Evolutionary conservation across 2,113 vertebrate species (phyloP).

Genomic region (Etheostoma spectabile): DNA sequence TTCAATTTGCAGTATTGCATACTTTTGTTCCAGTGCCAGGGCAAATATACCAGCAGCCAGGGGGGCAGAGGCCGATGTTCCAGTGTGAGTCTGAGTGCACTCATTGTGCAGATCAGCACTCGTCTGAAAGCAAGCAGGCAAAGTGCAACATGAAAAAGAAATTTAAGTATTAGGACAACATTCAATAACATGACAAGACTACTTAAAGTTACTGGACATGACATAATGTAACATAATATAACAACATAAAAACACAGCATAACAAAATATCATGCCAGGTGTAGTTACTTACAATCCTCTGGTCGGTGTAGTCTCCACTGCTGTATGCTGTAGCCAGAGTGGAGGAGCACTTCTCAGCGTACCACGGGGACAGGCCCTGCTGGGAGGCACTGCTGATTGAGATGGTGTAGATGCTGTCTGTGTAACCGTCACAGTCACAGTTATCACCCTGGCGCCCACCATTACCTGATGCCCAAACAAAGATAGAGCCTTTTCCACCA

Average conservation of each 20-base stretch:
- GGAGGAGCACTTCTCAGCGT: conserved; percentile 98
- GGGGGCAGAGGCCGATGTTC: conserved; percentile 95
- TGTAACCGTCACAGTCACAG: conserved; percentile 98
- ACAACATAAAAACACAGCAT: background rate
- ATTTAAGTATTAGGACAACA: background rate
- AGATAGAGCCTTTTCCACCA: conserved; percentile 96
- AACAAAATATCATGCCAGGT: background rate
- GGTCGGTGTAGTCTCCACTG: conserved; percentile 98
- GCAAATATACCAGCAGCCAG: conserved; percentile 98
- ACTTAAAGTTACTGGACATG: background rate
- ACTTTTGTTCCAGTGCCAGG: conserved; percentile 96
- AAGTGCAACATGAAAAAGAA: background rate
- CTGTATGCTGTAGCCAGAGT: conserved; percentile 98
- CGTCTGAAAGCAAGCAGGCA: conserved; percentile 82
- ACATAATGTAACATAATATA: background rate
- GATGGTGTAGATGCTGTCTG: conserved; percentile 98
- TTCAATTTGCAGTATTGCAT: conserved; percentile 49
- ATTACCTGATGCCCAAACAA: conserved; percentile 98
- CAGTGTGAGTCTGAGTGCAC: conserved; percentile 96
- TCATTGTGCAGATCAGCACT: conserved; percentile 96
- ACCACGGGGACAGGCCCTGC: conserved; percentile 97
- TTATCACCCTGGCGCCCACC: conserved; percentile 97
- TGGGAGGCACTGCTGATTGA: conserved; percentile 98
- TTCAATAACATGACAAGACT: background rate
- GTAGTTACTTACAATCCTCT: conserved; percentile 91